phyloP scores from a whole-genome alignment of 2,797 vertebrate genomes.

The Melanogrammus aeglefinus region DNA sequence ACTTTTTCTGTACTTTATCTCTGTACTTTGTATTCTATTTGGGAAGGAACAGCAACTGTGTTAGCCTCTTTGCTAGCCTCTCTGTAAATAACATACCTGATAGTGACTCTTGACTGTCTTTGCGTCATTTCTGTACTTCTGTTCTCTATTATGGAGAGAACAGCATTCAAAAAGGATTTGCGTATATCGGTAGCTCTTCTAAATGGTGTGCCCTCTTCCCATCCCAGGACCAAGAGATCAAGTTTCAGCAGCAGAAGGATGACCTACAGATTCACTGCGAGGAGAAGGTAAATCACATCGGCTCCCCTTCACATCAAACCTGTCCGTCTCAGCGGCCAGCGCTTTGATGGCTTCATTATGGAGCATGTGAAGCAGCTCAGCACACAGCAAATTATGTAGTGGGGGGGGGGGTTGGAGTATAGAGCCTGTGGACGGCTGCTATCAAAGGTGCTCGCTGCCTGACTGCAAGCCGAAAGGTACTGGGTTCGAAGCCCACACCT shows the following conservation, averaged over 20 bases:
- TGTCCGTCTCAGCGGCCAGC: constrained; percentile 22
- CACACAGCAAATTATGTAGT: constrained; percentile 14
- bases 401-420: neutral
- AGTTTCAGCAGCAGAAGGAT: constrained; percentile 79
- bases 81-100: too few species aligned
- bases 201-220: constrained; percentile 15
- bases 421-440: neutral
- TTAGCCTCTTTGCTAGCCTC: too few species aligned
- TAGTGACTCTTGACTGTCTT: neutral
- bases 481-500: neutral
- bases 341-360: constrained; percentile 23
- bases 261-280: constrained; percentile 76
- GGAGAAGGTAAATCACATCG: constrained; percentile 77
- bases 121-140: neutral
- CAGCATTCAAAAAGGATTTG: neutral
- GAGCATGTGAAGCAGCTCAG: constrained; percentile 42
- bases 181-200: neutral
- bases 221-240: constrained; percentile 82
- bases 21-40: neutral
- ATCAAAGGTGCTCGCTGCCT: neutral
- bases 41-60: neutral
- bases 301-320: constrained; percentile 15
- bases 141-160: neutral
- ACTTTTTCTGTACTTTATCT: neutral
- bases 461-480: neutral